A percentile compares a stretch with the other conserved stretches of the same genome.
Evolutionary conservation across 2,113 vertebrate genomes (phyloP).

Genomic region (Syngnathus floridae): DNA sequence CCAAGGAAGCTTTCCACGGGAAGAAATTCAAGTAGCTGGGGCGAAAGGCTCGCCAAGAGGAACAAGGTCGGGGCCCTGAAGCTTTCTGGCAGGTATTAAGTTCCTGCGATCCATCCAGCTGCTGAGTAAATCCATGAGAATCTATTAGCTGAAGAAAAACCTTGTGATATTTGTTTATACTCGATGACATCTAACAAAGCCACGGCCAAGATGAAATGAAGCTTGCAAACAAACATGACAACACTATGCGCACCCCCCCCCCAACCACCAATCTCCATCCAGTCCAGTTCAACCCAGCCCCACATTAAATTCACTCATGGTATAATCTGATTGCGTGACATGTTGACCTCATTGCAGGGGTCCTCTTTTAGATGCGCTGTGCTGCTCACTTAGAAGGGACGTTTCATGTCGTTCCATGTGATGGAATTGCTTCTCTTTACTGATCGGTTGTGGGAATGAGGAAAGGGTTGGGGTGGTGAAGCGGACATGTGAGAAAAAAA

Average conservation of each 20-base stretch:
- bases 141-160: constrained; percentile 41
- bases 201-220: background rate
- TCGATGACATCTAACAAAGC: constrained; percentile 1
- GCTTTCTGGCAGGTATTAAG: constrained; percentile 57
- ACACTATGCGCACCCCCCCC: background rate
- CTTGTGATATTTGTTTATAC: constrained; percentile 30
- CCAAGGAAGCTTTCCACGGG: constrained; percentile 49
- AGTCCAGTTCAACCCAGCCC: background rate
- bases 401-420: constrained; percentile 7
- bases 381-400: constrained; percentile 7
- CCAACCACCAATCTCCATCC: constrained; percentile 3
- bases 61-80: constrained; percentile 48
- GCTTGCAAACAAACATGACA: constrained; percentile 15
- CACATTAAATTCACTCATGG: constrained; percentile 28
- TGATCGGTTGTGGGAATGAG: constrained; percentile 1
- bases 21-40: constrained; percentile 55
- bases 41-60: constrained; percentile 44
- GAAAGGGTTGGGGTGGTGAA: background rate
- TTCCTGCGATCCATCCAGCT: constrained; percentile 58
- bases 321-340: constrained; percentile 23
- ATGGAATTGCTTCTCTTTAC: constrained; percentile 3
- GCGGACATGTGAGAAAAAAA: background rate
- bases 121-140: constrained; percentile 52
- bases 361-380: background rate
- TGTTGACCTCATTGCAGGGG: constrained; percentile 27